Evolutionary conservation across 1,140 invertebrate species (phyloP).

Genomic region (Leptopilina boulardi): DNA sequence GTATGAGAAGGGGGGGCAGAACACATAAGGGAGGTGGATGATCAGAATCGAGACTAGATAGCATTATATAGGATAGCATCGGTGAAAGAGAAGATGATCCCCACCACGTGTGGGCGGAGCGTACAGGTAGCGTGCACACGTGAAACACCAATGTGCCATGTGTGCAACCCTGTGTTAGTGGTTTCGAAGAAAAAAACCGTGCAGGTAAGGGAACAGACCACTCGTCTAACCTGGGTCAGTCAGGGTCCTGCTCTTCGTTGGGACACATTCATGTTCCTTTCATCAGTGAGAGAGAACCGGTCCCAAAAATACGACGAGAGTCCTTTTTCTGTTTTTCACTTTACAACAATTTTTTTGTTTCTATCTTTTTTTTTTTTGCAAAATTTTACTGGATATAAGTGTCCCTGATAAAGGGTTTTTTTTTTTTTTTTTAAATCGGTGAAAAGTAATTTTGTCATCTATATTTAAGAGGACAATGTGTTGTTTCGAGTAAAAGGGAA

Average conservation of each 20-base stretch:
- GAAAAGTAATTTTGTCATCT: too few relatives aligned
- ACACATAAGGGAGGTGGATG: neutral
- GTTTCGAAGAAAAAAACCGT: slow-evolving; percentile 46
- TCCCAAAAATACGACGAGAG: neutral
- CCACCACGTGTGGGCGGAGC: slow-evolving; percentile 52
- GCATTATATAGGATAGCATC: neutral
- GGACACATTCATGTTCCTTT: slow-evolving; percentile 38
- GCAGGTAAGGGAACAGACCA: slow-evolving; percentile 40
- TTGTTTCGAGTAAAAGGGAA: neutral
- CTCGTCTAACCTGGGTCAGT: slow-evolving; percentile 47
- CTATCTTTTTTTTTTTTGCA: too few relatives aligned
- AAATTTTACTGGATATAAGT: too few relatives aligned
- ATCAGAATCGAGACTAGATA: slow-evolving; percentile 20
- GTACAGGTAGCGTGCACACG: slow-evolving; percentile 38
- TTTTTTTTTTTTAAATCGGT: too few relatives aligned
- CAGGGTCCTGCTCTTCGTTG: slow-evolving; percentile 53
- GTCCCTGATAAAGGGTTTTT: too few relatives aligned
- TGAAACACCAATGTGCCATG: slow-evolving; percentile 42
- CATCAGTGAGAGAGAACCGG: neutral
- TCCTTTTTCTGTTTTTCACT: neutral
- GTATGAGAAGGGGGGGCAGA: too few relatives aligned
- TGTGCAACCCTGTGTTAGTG: slow-evolving; percentile 54
- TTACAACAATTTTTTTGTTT: too few relatives aligned
- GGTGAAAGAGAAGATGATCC: slow-evolving; percentile 48
- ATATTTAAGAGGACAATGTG: neutral